phyloP scores from a whole-genome alignment of 2,113 vertebrate species.

The Morone saxatilis region DNA sequence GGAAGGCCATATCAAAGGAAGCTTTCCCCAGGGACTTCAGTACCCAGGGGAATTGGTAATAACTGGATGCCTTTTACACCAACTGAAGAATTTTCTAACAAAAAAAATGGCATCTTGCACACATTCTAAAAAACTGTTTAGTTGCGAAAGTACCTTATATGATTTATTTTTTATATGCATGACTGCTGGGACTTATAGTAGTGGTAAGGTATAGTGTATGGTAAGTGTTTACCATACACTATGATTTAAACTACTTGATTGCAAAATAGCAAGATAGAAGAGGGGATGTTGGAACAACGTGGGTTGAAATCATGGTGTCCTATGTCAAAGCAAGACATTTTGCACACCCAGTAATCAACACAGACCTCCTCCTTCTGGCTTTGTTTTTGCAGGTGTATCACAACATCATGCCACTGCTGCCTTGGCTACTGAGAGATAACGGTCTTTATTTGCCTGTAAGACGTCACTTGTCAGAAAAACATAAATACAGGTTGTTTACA shows the following conservation, averaged over 20 bases:
- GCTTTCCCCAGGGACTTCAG: not conserved
- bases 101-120: not conserved
- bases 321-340: too few relatives aligned
- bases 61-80: not conserved
- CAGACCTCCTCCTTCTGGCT: too few relatives aligned
- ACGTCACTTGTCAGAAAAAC: constrained; percentile 5
- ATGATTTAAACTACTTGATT: too few relatives aligned
- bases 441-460: not conserved
- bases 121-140: not conserved
- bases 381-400: too few relatives aligned
- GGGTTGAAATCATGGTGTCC: too few relatives aligned
- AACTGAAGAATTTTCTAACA: not conserved
- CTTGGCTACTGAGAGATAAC: not conserved
- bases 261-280: not conserved
- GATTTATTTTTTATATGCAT: not conserved
- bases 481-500: not conserved
- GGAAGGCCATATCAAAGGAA: constrained; percentile 39
- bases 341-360: too few relatives aligned
- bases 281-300: too few relatives aligned
- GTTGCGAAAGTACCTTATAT: not conserved
- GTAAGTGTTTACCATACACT: too few relatives aligned
- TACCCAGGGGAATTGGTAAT: constrained; percentile 1
- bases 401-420: not conserved
- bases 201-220: too few relatives aligned
- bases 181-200: too few relatives aligned